These are phyloP conservation scores for Lycaena phlaeas DNA, from an alignment of 2,888 invertebrate genomes.

Conservation along the genomic window DNA sequence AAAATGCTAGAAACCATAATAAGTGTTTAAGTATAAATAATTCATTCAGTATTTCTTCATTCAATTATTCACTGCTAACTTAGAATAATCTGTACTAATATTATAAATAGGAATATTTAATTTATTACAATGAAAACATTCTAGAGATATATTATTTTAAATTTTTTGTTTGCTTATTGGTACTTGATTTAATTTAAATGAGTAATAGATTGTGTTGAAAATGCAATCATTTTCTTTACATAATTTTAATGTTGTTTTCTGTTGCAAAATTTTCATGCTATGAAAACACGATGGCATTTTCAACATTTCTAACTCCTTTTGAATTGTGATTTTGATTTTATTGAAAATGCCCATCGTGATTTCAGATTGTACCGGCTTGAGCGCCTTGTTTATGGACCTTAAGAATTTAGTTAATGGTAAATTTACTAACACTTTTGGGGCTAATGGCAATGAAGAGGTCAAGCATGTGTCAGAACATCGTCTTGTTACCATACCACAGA, in stretches of 20 bases:
- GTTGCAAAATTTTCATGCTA: conserved; percentile 50
- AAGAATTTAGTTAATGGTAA: conserved; percentile 69
- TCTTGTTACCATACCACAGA: conserved; percentile 66
- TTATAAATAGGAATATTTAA: no score
- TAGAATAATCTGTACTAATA: no score
- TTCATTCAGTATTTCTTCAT: no score
- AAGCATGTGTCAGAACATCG: conserved; percentile 50
- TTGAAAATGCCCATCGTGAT: conserved; percentile 72
- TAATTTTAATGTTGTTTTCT: conserved; percentile 49
- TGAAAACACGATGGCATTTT: conserved; percentile 74
- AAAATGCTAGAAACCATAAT: no score
- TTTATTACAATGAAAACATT: no score
- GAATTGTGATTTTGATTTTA: conserved; percentile 29
- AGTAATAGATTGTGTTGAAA: conserved; percentile 65
- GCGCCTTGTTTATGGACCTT: conserved; percentile 64
- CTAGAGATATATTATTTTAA: neutral
- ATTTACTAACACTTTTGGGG: conserved; percentile 43
- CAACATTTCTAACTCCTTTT: conserved; percentile 41
- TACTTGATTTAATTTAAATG: conserved; percentile 27
- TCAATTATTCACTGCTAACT: no score
- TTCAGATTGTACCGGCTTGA: conserved; percentile 68
- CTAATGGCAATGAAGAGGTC: conserved; percentile 39
- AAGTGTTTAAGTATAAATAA: no score
- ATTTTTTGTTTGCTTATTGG: conserved; percentile 29
- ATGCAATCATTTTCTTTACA: conserved; percentile 64